Percentiles rank a stretch among this genome's conserved stretches.
These are phyloP conservation scores for Drosophila nigrodunni DNA, from an alignment of 1,140 invertebrate species.

Conservation along the genomic window DNA sequence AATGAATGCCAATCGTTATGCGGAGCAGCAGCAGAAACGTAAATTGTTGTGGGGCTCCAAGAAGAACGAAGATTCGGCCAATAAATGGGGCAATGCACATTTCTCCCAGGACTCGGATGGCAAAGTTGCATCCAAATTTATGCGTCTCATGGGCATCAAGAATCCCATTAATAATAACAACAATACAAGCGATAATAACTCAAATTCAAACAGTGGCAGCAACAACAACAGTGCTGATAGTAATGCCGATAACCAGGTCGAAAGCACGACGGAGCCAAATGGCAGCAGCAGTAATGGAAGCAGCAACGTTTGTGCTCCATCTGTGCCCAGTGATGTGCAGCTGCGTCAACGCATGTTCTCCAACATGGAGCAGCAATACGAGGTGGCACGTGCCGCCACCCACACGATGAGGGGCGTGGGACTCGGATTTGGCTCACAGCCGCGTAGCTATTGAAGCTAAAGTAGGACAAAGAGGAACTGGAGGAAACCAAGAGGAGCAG, in stretches of 20 bases:
- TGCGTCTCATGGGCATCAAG: conserved; percentile 97
- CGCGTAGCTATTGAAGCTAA: conserved; percentile 66
- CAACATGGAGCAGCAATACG: conserved; percentile 97
- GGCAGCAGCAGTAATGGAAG: conserved; percentile 12
- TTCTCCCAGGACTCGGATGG: conserved; percentile 96
- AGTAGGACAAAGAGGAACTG: not conserved
- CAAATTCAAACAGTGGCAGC: conserved; percentile 17
- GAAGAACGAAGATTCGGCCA: conserved; percentile 85
- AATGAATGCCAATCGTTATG: conserved; percentile 92
- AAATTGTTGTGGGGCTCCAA: conserved; percentile 95
- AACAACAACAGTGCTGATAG: conserved; percentile 23
- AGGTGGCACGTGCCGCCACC: conserved; percentile 95
- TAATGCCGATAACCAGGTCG: conserved; percentile 2
- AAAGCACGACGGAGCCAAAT: conserved; percentile 6
- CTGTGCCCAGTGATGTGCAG: conserved; percentile 87
- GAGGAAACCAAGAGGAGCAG: not conserved
- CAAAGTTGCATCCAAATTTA: conserved; percentile 96
- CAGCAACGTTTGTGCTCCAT: not conserved
- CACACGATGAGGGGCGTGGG: conserved; percentile 97
- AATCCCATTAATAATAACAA: conserved; percentile 34
- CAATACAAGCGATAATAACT: conserved; percentile 11
- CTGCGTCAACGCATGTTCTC: conserved; percentile 96
- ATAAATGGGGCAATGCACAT: conserved; percentile 92
- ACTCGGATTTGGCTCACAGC: conserved; percentile 89
- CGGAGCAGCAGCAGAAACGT: conserved; percentile 93